Conservation (phyloP, 2,888 invertebrate genomes). For the Phaonia tiefii region DNA sequence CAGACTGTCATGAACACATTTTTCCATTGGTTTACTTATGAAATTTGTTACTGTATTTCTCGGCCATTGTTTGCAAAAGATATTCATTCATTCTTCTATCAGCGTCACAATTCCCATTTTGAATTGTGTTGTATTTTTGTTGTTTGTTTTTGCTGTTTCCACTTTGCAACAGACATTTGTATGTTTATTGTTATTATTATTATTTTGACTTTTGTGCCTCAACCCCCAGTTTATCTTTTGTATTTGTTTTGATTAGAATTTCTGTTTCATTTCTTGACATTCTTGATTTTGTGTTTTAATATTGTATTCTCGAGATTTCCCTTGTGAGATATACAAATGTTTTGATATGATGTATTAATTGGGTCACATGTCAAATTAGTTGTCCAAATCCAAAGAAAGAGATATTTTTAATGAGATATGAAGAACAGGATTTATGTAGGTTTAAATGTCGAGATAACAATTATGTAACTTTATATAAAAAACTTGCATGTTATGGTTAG, state of each 20-base stretch:
- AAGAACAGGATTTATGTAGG: background rate
- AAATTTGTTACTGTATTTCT: slow-evolving; percentile 60
- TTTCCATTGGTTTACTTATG: slow-evolving; percentile 54
- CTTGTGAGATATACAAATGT: slow-evolving; percentile 51
- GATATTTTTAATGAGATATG: slow-evolving; percentile 44
- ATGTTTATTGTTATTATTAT: slow-evolving; percentile 56
- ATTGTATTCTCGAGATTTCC: slow-evolving; percentile 55
- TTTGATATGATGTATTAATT: slow-evolving; percentile 57
- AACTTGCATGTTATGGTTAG: too few species aligned
- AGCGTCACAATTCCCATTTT: slow-evolving; percentile 42
- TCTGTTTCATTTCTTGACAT: slow-evolving; percentile 18
- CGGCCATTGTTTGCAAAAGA: slow-evolving; percentile 47
- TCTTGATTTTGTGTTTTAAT: slow-evolving; percentile 21
- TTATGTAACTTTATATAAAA: too few species aligned
- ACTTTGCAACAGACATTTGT: slow-evolving; percentile 64
- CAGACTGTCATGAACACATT: slow-evolving; percentile 60
- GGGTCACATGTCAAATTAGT: slow-evolving; percentile 61
- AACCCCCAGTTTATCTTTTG: slow-evolving; percentile 35
- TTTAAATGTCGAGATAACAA: background rate
- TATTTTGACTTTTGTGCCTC: slow-evolving; percentile 53
- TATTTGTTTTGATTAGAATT: slow-evolving; percentile 62
- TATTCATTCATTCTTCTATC: slow-evolving; percentile 20
- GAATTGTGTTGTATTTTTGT: slow-evolving; percentile 1
- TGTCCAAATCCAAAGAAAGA: slow-evolving; percentile 47
- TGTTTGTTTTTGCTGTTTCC: background rate